phyloP scores from a whole-genome alignment of 2,113 vertebrate genomes.

The Amazona guildingii region DNA sequence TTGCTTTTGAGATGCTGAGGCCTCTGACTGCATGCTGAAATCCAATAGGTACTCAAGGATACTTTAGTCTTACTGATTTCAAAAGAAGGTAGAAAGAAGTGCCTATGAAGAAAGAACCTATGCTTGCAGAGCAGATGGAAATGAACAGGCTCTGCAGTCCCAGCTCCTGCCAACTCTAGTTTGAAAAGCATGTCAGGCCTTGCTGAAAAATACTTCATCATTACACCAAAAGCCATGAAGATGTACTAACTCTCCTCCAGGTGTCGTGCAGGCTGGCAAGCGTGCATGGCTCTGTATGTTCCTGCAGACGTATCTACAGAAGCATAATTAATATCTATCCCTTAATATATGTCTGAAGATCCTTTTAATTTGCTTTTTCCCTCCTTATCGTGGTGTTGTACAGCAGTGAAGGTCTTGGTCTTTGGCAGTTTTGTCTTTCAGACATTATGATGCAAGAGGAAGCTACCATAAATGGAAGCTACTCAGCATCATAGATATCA shows the following conservation, averaged over 20 bases:
- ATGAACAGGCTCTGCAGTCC: background rate
- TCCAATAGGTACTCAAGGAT: background rate
- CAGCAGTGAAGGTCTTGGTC: background rate
- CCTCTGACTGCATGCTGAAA: background rate
- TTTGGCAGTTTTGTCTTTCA: background rate
- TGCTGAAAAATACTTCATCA: background rate
- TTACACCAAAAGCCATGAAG: background rate
- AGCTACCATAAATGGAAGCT: background rate
- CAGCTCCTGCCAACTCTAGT: background rate
- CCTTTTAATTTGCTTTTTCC: background rate
- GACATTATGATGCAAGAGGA: background rate
- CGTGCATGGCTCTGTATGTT: rapidly evolving
- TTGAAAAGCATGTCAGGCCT: background rate
- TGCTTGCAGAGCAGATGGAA: background rate
- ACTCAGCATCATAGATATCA: background rate
- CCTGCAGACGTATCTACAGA: background rate
- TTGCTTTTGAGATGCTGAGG: background rate
- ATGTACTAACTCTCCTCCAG: background rate
- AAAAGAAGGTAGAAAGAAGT: background rate
- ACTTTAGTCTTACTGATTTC: background rate
- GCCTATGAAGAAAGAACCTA: background rate
- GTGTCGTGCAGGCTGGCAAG: background rate
- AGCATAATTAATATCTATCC: background rate
- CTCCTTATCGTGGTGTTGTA: background rate
- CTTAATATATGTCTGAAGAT: background rate